These are phyloP conservation scores for Eulithis testata DNA, from an alignment of 2,888 invertebrate species.

Conservation along the genomic window DNA sequence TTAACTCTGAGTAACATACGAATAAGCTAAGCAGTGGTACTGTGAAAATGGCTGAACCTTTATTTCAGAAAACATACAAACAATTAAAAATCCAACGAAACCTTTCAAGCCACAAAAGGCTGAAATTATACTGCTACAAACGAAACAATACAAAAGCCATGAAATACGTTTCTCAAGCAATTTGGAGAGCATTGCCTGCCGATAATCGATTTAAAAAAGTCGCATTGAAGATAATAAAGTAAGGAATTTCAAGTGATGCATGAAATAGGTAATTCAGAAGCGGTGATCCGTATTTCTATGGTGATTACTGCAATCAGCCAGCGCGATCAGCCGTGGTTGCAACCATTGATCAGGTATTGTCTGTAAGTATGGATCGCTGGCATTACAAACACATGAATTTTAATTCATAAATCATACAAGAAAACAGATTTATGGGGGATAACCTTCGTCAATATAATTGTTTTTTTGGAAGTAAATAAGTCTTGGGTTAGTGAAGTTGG, in stretches of 20 bases:
- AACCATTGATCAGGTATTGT: constrained; percentile 19
- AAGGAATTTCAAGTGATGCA: constrained; percentile 50
- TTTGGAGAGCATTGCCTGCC: background rate
- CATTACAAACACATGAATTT: constrained; percentile 6
- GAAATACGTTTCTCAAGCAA: background rate
- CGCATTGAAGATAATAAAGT: constrained; percentile 44
- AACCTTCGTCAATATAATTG: background rate
- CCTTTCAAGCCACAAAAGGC: background rate
- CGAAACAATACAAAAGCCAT: background rate
- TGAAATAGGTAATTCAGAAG: constrained; percentile 55
- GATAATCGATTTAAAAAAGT: constrained; percentile 3
- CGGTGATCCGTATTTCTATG: constrained; percentile 47
- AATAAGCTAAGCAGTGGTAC: too few relatives aligned
- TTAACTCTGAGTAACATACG: too few relatives aligned
- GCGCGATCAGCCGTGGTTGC: constrained; percentile 48
- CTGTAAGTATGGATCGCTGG: constrained; percentile 9
- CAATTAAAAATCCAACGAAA: too few relatives aligned
- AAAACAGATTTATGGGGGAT: background rate
- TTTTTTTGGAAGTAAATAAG: too few relatives aligned
- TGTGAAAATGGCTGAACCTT: too few relatives aligned
- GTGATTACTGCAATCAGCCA: constrained; percentile 49
- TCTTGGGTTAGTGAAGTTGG: too few relatives aligned
- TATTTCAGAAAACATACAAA: too few relatives aligned
- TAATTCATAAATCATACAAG: background rate
- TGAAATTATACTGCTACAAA: background rate